Conservation (phyloP, 64 coral and sea anemone genomes). For the Dendrophyllia cribrosa region DNA sequence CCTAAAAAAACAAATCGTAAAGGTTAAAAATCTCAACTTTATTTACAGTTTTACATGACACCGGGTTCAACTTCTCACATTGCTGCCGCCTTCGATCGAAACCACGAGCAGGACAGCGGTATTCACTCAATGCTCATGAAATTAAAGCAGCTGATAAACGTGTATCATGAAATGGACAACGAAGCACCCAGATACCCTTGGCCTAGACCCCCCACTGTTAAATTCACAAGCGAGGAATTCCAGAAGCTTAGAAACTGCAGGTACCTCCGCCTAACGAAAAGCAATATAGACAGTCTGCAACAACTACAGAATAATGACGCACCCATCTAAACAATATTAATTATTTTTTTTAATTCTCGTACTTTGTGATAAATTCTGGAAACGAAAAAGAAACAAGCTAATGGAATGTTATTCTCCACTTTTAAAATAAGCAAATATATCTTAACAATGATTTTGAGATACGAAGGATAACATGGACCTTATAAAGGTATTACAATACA, state of each 20-base stretch:
- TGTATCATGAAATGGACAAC: slow-evolving; percentile 85
- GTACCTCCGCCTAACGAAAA: slow-evolving; percentile 43
- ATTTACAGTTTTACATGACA: background rate
- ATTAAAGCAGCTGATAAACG: slow-evolving; percentile 68
- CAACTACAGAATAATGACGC: background rate
- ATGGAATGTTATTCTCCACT: background rate
- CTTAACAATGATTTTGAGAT: too few species aligned
- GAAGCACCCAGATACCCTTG: slow-evolving; percentile 75
- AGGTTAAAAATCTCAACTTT: background rate
- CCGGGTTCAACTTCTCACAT: slow-evolving; percentile 61
- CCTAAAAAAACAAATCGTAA: too few species aligned
- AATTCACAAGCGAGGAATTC: slow-evolving; percentile 82
- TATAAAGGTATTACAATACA: too few species aligned
- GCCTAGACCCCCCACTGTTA: slow-evolving; percentile 63
- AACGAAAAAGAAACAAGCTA: background rate
- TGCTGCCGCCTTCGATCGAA: slow-evolving; percentile 71
- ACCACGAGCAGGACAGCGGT: slow-evolving; percentile 75
- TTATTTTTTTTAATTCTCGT: background rate
- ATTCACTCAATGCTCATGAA: slow-evolving; percentile 76
- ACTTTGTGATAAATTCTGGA: too few species aligned
- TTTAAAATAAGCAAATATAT: too few species aligned
- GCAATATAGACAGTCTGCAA: slow-evolving; percentile 12
- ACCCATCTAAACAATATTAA: background rate
- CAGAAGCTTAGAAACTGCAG: slow-evolving; percentile 79
- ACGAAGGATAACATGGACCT: too few species aligned